phyloP scores from a whole-genome alignment of 2,113 vertebrate genomes.

The Callorhinus ursinus region DNA sequence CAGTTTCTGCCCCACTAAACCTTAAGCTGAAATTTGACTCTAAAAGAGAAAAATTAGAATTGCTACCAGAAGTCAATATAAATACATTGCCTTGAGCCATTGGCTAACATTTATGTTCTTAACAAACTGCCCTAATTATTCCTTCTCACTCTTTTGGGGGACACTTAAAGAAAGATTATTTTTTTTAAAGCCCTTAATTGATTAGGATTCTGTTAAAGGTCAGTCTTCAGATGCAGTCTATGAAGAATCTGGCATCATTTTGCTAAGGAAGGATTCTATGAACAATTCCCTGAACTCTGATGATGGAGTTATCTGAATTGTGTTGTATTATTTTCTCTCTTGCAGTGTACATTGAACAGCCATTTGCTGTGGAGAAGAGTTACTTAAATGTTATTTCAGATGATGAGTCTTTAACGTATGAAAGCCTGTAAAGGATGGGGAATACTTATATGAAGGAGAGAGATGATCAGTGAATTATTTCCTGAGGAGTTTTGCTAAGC shows the following conservation, averaged over 20 bases:
- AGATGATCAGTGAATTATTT: conserved; percentile 77
- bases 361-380: conserved; percentile 67
- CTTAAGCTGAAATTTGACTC: conserved; percentile 76
- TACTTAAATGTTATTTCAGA: conserved; percentile 73
- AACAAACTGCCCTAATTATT: conserved; percentile 38
- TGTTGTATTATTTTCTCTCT: conserved; percentile 75
- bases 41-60: conserved; percentile 70
- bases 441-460: conserved; percentile 73
- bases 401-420: conserved; percentile 43
- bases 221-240: background rate
- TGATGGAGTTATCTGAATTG: conserved; percentile 74
- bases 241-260: conserved; percentile 78
- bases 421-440: conserved; percentile 62
- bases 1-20: conserved; percentile 60
- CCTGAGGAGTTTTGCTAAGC: conserved; percentile 66
- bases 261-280: conserved; percentile 74
- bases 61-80: conserved; percentile 51
- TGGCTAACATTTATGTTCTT: conserved; percentile 59
- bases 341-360: conserved; percentile 67
- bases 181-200: conserved; percentile 73
- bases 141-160: conserved; percentile 52
- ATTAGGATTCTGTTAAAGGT: conserved; percentile 72
- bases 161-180: conserved; percentile 69
- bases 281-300: conserved; percentile 64
- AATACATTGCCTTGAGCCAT: conserved; percentile 37